Evolutionary conservation across 2,797 vertebrate species (phyloP).

Genomic region (Vireo griseus): DNA sequence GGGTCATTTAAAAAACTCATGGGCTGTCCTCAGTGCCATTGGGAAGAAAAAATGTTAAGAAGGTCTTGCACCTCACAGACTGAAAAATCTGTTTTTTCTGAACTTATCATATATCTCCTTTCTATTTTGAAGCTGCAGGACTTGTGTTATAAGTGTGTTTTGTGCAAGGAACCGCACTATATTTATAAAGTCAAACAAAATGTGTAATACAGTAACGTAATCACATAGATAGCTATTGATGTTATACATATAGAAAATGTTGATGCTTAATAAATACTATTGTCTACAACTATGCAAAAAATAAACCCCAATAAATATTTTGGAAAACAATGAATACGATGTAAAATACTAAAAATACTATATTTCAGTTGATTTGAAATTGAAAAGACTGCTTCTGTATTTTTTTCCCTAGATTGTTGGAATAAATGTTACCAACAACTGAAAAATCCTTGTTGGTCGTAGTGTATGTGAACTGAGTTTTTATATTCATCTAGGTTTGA

Average conservation of each 20-base stretch:
- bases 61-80: not conserved
- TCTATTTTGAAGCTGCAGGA: not conserved
- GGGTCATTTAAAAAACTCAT: not conserved
- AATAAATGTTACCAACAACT: not conserved
- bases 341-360: not conserved
- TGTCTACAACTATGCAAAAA: not conserved
- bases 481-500: not conserved
- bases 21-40: not conserved
- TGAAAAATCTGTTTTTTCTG: not conserved
- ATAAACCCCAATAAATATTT: not conserved
- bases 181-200: not conserved
- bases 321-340: not conserved
- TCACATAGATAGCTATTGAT: not conserved
- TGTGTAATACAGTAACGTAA: not conserved
- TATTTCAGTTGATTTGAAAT: not conserved
- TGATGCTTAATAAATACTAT: not conserved
- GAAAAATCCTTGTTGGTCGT: not conserved
- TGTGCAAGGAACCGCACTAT: not conserved
- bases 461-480: not conserved
- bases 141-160: not conserved
- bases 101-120: not conserved
- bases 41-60: not conserved
- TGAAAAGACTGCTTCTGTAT: not conserved
- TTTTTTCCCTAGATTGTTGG: not conserved
- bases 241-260: not conserved